Percentiles rank a stretch among this genome's conserved stretches.
These are phyloP conservation scores for Drosophila nigricruria DNA, from an alignment of 2,888 invertebrate species.

Conservation along the genomic window DNA sequence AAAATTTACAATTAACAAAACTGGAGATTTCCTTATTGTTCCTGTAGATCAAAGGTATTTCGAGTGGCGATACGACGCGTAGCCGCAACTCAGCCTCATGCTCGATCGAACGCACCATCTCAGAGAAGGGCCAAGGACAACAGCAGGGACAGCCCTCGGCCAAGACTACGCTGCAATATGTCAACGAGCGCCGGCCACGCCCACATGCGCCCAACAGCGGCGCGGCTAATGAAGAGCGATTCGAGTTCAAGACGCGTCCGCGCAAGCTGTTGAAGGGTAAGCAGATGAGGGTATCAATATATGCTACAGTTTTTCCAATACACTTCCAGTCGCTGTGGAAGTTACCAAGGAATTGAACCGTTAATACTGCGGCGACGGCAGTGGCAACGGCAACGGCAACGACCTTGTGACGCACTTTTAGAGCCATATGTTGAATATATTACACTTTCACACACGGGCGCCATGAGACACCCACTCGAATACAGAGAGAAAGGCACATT, in stretches of 20 bases:
- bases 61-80: constrained; percentile 85
- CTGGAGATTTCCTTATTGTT: constrained; percentile 1
- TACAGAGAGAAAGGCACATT: constrained; percentile 4
- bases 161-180: constrained; percentile 82
- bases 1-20: neutral
- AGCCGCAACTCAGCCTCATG: constrained; percentile 85
- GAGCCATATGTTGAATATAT: constrained; percentile 41
- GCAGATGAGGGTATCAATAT: neutral
- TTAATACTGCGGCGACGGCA: neutral
- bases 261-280: constrained; percentile 85
- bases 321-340: constrained; percentile 69
- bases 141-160: constrained; percentile 68
- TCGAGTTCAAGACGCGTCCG: constrained; percentile 84
- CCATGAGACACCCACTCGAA: constrained; percentile 24
- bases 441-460: constrained; percentile 43
- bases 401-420: constrained; percentile 60
- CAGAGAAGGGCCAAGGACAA: constrained; percentile 76
- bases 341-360: constrained; percentile 12
- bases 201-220: constrained; percentile 65
- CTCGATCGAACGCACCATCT: constrained; percentile 84
- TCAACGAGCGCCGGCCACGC: constrained; percentile 84
- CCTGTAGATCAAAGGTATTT: constrained; percentile 83
- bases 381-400: neutral
- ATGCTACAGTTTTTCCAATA: constrained; percentile 5
- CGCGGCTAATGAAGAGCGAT: constrained; percentile 78